Percentiles rank a stretch among this genome's conserved stretches.
phyloP scores from a whole-genome alignment of 30 jellyfish, hydroid and myxozoan species.

The Pseudorhiza aurosa region DNA sequence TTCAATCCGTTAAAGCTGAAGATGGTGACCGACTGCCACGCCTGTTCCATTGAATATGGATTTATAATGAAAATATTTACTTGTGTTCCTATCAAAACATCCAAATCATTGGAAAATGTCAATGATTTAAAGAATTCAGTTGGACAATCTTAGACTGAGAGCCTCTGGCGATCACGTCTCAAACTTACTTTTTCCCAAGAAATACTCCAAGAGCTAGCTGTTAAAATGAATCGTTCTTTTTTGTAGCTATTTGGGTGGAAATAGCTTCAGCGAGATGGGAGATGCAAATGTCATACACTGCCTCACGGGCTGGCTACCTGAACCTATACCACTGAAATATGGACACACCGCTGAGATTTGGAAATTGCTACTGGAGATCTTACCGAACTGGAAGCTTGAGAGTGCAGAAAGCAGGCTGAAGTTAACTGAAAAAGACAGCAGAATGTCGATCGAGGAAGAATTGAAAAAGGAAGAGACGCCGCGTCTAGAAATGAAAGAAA shows the following conservation, averaged over 20 bases:
- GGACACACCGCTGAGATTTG: constrained; percentile 76
- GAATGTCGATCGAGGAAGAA: constrained; percentile 36
- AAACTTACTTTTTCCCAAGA: too few relatives aligned
- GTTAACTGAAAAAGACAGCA: constrained; percentile 35
- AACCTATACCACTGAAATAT: constrained; percentile 75
- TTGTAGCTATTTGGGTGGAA: constrained; percentile 79
- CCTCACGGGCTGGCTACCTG: constrained; percentile 96
- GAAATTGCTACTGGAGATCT: constrained; percentile 53
- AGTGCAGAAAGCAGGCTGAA: constrained; percentile 20
- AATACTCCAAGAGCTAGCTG: too few relatives aligned
- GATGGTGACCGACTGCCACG: too few relatives aligned
- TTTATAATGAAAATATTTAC: too few relatives aligned
- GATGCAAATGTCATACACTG: constrained; percentile 78
- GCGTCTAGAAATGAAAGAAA: constrained; percentile 56
- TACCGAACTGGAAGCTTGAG: constrained; percentile 93
- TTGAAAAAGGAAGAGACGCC: constrained; percentile 49
- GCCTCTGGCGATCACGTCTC: too few relatives aligned
- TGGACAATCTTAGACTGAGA: too few relatives aligned
- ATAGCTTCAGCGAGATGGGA: constrained; percentile 77
- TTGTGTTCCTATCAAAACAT: too few relatives aligned
- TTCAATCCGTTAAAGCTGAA: too few relatives aligned
- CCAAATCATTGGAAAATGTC: too few relatives aligned
- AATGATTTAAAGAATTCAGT: too few relatives aligned
- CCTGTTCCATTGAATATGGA: too few relatives aligned
- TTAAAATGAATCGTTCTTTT: not conserved